Evolutionary conservation across 2,113 vertebrate genomes (phyloP).

Genomic region (Scomber japonicus): DNA sequence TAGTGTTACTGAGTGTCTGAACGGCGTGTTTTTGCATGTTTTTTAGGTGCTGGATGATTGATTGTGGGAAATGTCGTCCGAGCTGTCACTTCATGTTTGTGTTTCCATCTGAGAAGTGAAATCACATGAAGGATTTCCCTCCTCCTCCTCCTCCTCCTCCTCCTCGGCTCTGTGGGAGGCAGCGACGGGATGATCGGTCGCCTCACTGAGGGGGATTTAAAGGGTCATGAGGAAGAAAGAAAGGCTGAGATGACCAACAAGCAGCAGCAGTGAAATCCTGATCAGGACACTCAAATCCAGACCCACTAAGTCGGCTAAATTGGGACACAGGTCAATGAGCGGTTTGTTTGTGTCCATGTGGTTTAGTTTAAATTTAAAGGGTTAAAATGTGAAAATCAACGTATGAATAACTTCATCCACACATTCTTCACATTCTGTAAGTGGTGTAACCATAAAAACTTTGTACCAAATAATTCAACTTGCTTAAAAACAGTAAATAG

Average conservation of each 20-base stretch:
- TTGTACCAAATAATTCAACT: no score
- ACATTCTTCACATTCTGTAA: no score
- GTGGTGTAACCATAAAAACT: no score
- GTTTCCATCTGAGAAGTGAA: slow-evolving; percentile 51
- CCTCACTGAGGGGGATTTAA: slow-evolving; percentile 23
- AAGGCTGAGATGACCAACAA: neutral
- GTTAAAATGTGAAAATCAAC: no score
- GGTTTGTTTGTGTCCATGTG: no score
- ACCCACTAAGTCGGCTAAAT: no score
- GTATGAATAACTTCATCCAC: no score
- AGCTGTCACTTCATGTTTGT: slow-evolving; percentile 46
- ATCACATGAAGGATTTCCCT: slow-evolving; percentile 21
- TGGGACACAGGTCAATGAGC: no score
- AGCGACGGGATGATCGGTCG: slow-evolving; percentile 12
- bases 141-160: neutral
- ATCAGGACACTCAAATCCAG: neutral
- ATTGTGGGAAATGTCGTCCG: slow-evolving; percentile 49
- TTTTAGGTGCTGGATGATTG: slow-evolving; percentile 4
- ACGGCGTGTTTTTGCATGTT: no score
- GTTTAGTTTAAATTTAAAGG: no score
- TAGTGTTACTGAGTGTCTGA: no score
- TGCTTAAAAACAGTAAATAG: no score
- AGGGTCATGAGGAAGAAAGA: neutral
- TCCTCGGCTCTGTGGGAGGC: slow-evolving; percentile 2
- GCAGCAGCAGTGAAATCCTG: neutral